phyloP scores from a whole-genome alignment of 2,888 invertebrate genomes.

The Acanthosoma haemorrhoidale region DNA sequence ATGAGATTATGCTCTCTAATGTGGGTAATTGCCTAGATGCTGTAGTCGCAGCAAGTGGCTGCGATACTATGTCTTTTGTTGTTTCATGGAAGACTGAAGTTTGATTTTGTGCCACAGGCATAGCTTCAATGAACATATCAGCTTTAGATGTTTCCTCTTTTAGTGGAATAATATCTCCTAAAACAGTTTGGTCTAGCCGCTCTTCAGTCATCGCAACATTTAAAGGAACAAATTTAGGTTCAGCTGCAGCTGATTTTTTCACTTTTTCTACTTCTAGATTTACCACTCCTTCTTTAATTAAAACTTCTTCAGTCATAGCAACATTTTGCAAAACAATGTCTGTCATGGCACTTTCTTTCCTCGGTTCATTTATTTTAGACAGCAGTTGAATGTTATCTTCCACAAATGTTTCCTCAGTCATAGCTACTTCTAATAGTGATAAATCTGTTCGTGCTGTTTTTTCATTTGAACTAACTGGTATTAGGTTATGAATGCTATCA shows the following conservation, averaged over 20 bases:
- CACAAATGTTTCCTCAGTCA: conserved; percentile 32
- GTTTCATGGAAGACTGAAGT: conserved; percentile 37
- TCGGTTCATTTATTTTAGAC: not conserved
- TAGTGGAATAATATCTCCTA: conserved; percentile 19
- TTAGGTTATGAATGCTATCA: conserved; percentile 29
- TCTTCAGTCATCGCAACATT: conserved; percentile 35
- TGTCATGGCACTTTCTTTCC: conserved; percentile 30
- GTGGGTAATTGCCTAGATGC: conserved; percentile 30
- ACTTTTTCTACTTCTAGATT: not conserved
- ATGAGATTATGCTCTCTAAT: conserved; percentile 28
- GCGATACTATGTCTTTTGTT: conserved; percentile 39
- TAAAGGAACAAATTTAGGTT: conserved; percentile 23
- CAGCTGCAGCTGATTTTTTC: conserved; percentile 17
- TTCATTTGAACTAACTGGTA: not conserved
- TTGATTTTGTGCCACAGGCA: conserved; percentile 39
- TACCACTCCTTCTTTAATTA: conserved; percentile 25
- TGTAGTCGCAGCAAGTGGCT: conserved; percentile 7
- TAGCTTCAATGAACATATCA: conserved; percentile 36
- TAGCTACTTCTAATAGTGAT: conserved; percentile 32
- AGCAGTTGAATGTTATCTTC: conserved; percentile 18
- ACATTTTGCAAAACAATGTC: conserved; percentile 34
- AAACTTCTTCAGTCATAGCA: conserved; percentile 34
- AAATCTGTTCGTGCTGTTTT: conserved; percentile 31
- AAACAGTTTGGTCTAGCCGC: conserved; percentile 28
- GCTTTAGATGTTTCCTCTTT: conserved; percentile 38